Evolutionary conservation across 2,888 invertebrate species (phyloP).

Genomic region (Hypomecis atomaria): DNA sequence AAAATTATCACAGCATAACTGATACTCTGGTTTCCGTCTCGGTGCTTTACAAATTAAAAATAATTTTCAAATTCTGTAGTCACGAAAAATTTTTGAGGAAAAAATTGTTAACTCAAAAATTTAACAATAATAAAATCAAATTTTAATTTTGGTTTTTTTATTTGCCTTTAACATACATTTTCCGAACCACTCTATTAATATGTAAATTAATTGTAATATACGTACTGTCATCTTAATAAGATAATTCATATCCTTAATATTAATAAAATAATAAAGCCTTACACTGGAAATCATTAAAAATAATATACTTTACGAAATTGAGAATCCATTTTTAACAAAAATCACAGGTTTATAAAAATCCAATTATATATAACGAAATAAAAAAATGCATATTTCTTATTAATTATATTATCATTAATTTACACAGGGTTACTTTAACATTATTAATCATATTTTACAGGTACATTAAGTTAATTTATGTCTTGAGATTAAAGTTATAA

Average conservation of each 20-base stretch:
- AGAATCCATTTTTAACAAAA: not conserved
- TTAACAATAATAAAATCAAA: too few species aligned
- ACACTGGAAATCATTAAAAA: constrained; percentile 9
- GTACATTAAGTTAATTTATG: too few species aligned
- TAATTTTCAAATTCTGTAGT: too few species aligned
- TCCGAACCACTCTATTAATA: not conserved
- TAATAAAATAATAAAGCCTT: constrained; percentile 9
- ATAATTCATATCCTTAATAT: not conserved
- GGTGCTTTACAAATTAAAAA: too few species aligned
- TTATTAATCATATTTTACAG: not conserved
- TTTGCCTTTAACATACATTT: not conserved
- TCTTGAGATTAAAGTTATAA: too few species aligned
- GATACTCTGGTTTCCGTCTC: too few species aligned
- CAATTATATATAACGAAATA: constrained; percentile 7
- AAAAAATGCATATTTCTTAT: not conserved
- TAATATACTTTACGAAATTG: not conserved
- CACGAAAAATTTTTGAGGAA: too few species aligned
- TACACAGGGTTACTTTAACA: not conserved
- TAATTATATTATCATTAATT: not conserved
- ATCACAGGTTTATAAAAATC: constrained; percentile 13
- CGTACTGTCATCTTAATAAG: constrained; percentile 4
- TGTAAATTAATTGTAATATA: not conserved
- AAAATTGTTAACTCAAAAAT: too few species aligned
- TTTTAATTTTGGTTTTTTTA: too few species aligned
- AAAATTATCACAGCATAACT: too few species aligned